These are phyloP conservation scores for Ia io DNA, from an alignment of 2,113 vertebrate genomes.

Conservation along the genomic window DNA sequence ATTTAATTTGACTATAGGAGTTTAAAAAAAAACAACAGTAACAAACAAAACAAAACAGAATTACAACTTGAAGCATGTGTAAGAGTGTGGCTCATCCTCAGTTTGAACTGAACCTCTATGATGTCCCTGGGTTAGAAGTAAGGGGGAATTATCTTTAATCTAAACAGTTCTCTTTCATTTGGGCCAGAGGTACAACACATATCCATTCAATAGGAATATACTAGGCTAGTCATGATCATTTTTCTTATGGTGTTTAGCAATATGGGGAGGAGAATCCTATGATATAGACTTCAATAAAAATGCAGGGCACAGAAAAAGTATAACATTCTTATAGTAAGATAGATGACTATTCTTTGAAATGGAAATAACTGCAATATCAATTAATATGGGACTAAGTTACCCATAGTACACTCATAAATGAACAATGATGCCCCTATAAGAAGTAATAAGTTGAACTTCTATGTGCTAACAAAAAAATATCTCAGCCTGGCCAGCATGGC, in stretches of 20 bases:
- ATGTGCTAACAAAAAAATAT: background rate
- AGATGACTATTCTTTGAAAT: background rate
- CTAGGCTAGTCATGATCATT: background rate
- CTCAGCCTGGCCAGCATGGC: background rate
- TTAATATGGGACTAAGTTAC: background rate
- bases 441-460: background rate
- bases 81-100: background rate
- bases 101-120: background rate
- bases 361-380: background rate
- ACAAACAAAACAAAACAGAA: background rate
- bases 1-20: constrained; percentile 20
- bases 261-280: background rate
- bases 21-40: background rate
- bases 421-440: background rate
- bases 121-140: background rate
- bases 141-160: background rate
- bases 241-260: background rate
- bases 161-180: background rate
- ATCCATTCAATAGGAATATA: background rate
- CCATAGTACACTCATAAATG: background rate
- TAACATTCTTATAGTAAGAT: background rate
- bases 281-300: background rate
- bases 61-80: background rate
- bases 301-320: background rate
- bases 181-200: background rate